Percentiles rank a stretch among this genome's conserved stretches.
These are phyloP conservation scores for Bovichtus diacanthus DNA, from an alignment of 2,797 vertebrate species.

Conservation along the genomic window DNA sequence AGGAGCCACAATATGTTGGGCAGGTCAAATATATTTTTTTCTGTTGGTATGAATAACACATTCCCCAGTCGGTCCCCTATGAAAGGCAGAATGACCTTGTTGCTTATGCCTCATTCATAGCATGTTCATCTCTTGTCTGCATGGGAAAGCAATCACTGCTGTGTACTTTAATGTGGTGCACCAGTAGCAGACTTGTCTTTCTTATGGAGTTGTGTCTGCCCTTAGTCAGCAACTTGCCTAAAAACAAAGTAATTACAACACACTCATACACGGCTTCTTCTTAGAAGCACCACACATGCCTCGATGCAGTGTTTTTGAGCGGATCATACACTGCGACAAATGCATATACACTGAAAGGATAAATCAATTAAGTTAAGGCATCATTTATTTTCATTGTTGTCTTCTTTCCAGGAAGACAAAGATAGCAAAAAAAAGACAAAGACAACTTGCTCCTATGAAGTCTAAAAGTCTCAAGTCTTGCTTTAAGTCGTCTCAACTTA, in stretches of 20 bases:
- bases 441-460: background rate
- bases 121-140: conserved; percentile 27
- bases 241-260: conserved; percentile 49
- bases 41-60: conserved; percentile 28
- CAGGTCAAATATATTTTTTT: conserved; percentile 33
- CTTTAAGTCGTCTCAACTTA: background rate
- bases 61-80: conserved; percentile 3
- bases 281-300: background rate
- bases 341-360: no score
- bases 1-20: conserved; percentile 10
- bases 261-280: conserved; percentile 5
- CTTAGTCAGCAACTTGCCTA: conserved; percentile 39
- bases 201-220: conserved; percentile 33
- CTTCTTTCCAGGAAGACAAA: no score
- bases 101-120: conserved; percentile 21
- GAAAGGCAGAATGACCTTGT: conserved; percentile 27
- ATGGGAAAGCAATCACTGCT: conserved; percentile 7
- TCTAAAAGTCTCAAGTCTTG: background rate
- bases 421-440: no score
- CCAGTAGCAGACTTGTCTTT: conserved; percentile 19
- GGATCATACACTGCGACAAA: no score
- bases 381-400: no score
- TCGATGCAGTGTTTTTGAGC: background rate
- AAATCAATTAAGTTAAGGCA: no score
- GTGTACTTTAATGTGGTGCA: conserved; percentile 6